phyloP scores from a whole-genome alignment of 2,113 vertebrate genomes.

The Vulpes vulpes region DNA sequence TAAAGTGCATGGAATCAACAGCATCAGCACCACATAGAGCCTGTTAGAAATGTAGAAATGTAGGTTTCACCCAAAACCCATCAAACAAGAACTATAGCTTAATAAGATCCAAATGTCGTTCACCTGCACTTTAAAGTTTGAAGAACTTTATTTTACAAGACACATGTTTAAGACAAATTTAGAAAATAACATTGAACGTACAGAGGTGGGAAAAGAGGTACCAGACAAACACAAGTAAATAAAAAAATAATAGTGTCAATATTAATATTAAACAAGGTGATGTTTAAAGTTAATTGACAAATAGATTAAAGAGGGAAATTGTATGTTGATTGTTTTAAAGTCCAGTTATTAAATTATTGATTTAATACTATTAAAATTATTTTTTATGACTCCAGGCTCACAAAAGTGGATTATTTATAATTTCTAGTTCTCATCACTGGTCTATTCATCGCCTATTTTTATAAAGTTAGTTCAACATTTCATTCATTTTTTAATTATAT shows the following conservation, averaged over 20 bases:
- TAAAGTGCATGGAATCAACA: background rate
- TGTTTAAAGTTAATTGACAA: background rate
- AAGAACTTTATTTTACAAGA: background rate
- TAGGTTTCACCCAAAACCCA: background rate
- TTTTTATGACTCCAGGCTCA: background rate
- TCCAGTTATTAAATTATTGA: background rate
- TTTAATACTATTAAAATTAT: background rate
- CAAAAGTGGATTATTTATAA: background rate
- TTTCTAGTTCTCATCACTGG: background rate
- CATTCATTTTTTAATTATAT: background rate
- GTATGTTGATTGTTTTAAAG: background rate
- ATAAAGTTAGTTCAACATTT: background rate
- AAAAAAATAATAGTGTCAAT: background rate
- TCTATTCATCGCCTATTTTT: background rate
- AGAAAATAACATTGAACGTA: background rate
- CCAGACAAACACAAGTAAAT: background rate
- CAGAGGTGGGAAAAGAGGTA: background rate
- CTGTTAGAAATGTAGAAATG: slow-evolving; percentile 13
- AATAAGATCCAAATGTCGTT: background rate
- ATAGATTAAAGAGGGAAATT: background rate
- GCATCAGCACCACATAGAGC: background rate
- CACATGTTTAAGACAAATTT: background rate
- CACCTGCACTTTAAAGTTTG: background rate
- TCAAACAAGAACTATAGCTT: background rate
- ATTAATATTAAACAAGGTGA: background rate